A percentile compares a stretch with the other conserved stretches of the same genome.
Evolutionary conservation across 2,797 vertebrate species (phyloP).

Genomic region (Sebastiscus tertius): DNA sequence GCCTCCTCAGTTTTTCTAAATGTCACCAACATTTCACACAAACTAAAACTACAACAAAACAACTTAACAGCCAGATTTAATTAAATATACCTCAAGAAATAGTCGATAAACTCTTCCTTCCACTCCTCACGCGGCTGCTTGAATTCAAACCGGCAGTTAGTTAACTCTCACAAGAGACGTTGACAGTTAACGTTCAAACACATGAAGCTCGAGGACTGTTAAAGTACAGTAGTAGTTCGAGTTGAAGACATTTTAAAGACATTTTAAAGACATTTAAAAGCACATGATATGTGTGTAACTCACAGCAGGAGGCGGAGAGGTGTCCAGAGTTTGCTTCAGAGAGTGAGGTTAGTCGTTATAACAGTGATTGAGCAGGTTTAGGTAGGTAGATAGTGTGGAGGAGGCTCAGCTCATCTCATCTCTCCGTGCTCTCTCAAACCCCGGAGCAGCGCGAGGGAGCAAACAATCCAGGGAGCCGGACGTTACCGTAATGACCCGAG

Average conservation of each 20-base stretch:
- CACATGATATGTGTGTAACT: conserved; percentile 10
- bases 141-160: conserved; percentile 12
- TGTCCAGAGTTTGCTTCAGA: conserved; percentile 31
- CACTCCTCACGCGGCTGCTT: not conserved
- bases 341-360: not conserved
- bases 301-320: conserved; percentile 29
- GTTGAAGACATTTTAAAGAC: not conserved
- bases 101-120: not conserved
- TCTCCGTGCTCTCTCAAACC: conserved; percentile 55
- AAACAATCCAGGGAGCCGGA: conserved; percentile 38
- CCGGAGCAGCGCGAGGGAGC: conserved; percentile 14
- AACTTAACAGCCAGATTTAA: not conserved
- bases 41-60: not conserved
- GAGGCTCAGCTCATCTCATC: conserved; percentile 42
- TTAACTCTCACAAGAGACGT: conserved; percentile 19
- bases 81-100: not conserved
- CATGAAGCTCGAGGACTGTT: not conserved
- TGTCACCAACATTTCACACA: not conserved
- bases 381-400: not conserved
- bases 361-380: not conserved
- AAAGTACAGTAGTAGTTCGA: conserved; percentile 7
- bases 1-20: not conserved
- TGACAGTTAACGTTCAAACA: not conserved
- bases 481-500: conserved; percentile 64
- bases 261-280: not conserved